phyloP scores from a whole-genome alignment of 2,888 invertebrate genomes.

The Diarsia mendica region DNA sequence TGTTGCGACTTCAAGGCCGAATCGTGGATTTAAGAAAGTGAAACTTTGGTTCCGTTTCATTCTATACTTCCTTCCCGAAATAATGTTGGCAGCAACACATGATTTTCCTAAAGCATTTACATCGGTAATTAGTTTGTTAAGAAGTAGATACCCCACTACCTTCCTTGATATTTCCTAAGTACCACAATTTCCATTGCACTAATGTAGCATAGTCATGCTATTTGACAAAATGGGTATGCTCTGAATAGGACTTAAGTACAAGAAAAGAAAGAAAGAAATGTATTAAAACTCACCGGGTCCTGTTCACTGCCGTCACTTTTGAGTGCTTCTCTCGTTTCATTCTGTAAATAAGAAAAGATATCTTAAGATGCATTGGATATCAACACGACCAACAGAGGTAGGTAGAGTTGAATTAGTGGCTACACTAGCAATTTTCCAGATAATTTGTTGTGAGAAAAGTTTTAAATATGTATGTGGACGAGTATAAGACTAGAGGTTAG shows the following conservation, averaged over 20 bases:
- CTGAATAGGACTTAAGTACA: not conserved
- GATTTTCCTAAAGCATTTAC: not conserved
- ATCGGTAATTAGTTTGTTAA: not conserved
- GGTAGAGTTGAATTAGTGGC: not conserved
- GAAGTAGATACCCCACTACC: not conserved
- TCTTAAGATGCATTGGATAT: not conserved
- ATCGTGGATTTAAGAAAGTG: constrained; percentile 56
- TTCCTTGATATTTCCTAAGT: not conserved
- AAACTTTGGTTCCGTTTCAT: constrained; percentile 45
- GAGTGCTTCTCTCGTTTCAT: constrained; percentile 93
- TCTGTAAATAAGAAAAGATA: constrained; percentile 77
- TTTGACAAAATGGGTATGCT: too few species aligned
- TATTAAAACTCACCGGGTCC: constrained; percentile 92
- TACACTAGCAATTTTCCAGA: not conserved
- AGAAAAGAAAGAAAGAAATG: not conserved
- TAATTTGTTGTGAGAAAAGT: too few species aligned
- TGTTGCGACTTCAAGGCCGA: constrained; percentile 51
- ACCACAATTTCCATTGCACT: not conserved
- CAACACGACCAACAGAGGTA: not conserved
- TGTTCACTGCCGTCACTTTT: constrained; percentile 94
- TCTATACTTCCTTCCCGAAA: constrained; percentile 13
- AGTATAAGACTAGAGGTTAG: too few species aligned
- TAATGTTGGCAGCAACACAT: not conserved
- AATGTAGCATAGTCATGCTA: too few species aligned
- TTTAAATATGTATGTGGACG: too few species aligned